These are phyloP conservation scores for Streblospio benedicti DNA, from an alignment of 1,140 invertebrate genomes.

Conservation along the genomic window DNA sequence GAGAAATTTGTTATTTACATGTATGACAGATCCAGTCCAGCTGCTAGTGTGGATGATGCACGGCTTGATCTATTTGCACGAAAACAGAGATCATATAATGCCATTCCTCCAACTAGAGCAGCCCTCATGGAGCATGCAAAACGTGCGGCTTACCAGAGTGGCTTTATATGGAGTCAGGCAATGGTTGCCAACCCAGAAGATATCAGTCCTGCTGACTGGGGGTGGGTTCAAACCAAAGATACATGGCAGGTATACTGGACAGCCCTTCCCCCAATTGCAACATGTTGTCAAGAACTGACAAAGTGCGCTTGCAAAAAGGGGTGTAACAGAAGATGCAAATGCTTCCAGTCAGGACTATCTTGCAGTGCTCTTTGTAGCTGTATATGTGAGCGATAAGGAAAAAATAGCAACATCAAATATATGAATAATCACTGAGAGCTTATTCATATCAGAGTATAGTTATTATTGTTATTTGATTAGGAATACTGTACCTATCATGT, in stretches of 20 bases:
- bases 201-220: conserved; percentile 12
- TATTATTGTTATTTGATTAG: too few relatives aligned
- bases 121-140: conserved; percentile 15
- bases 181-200: conserved; percentile 13
- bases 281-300: conserved; percentile 14
- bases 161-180: conserved; percentile 14
- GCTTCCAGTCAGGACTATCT: too few relatives aligned
- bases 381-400: too few relatives aligned
- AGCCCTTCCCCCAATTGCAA: neutral
- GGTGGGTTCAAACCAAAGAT: neutral
- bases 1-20: neutral
- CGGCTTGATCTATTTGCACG: neutral
- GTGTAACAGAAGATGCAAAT: too few relatives aligned
- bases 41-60: neutral
- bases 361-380: too few relatives aligned
- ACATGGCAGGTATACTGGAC: neutral
- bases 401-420: too few relatives aligned
- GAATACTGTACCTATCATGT: too few relatives aligned
- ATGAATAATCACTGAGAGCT: too few relatives aligned
- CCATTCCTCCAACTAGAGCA: conserved; percentile 9
- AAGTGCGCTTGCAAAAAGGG: conserved; percentile 3
- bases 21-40: neutral
- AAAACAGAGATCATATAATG: neutral
- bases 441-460: too few relatives aligned
- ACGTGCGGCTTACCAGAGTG: conserved; percentile 13